phyloP scores from a whole-genome alignment of 2,113 vertebrate genomes.

The Petroica traversi region DNA sequence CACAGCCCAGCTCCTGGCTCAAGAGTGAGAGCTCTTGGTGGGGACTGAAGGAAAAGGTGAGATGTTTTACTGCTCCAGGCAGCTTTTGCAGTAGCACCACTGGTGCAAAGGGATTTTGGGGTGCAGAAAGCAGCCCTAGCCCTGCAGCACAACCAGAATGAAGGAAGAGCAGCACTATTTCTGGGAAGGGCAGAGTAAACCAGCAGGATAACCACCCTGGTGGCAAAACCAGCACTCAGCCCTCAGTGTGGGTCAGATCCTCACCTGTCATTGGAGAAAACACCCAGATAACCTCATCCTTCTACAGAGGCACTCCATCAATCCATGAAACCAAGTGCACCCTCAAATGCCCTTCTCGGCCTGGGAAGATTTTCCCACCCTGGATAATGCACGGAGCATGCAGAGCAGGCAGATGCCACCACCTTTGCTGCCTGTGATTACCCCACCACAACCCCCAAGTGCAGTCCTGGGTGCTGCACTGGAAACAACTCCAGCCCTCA shows the following conservation, averaged over 20 bases:
- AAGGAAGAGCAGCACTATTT: accelerated
- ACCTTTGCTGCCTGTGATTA: neutral
- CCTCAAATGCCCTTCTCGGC: neutral
- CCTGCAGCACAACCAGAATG: accelerated
- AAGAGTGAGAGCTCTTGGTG: neutral
- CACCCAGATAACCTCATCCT: neutral
- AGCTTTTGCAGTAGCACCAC: neutral
- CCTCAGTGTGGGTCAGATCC: neutral
- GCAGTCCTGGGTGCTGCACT: neutral
- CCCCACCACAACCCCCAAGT: accelerated
- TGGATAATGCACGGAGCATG: accelerated
- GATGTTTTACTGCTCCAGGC: neutral
- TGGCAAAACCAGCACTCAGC: neutral
- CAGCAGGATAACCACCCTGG: neutral
- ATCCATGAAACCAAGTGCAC: neutral
- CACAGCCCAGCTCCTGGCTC: neutral
- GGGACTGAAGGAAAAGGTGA: neutral
- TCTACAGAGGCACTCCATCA: neutral
- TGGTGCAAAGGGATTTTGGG: neutral
- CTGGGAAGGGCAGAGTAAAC: neutral
- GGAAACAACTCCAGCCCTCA: neutral
- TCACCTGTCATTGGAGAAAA: neutral
- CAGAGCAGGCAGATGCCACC: neutral
- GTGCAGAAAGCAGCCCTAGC: neutral
- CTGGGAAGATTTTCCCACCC: neutral